These are phyloP conservation scores for Malurus elegans DNA, from an alignment of 2,113 vertebrate genomes.

Conservation along the genomic window DNA sequence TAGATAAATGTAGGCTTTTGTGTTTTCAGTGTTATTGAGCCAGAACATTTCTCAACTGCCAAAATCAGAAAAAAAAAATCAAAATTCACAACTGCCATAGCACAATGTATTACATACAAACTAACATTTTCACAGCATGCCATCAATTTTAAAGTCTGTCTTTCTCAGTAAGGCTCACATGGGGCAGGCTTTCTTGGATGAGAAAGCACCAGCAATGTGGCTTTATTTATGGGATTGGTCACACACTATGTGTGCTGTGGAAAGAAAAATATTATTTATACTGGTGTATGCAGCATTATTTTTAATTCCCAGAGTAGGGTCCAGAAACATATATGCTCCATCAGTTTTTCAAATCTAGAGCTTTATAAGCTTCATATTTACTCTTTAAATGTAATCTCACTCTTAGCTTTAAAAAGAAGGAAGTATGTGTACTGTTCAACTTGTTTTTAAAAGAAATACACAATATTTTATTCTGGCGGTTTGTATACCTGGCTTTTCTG, in stretches of 20 bases:
- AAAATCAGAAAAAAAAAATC: background rate
- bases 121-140: background rate
- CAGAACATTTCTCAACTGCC: background rate
- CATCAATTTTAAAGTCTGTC: background rate
- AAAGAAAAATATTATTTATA: background rate
- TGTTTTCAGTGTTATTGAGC: background rate
- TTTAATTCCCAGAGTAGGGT: background rate
- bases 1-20: background rate
- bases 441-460: background rate
- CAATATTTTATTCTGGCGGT: background rate
- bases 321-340: background rate
- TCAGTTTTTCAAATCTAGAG: background rate
- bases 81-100: background rate
- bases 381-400: background rate
- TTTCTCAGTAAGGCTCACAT: background rate
- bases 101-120: background rate
- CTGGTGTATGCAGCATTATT: background rate
- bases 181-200: background rate
- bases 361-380: background rate
- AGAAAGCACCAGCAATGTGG: background rate
- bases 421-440: background rate
- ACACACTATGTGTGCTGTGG: background rate
- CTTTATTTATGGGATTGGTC: background rate
- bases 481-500: background rate
- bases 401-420: background rate